A percentile compares a stretch with the other conserved stretches of the same genome.
Evolutionary conservation across 2,797 vertebrate genomes (phyloP).

Genomic region (Bradypus variegatus): DNA sequence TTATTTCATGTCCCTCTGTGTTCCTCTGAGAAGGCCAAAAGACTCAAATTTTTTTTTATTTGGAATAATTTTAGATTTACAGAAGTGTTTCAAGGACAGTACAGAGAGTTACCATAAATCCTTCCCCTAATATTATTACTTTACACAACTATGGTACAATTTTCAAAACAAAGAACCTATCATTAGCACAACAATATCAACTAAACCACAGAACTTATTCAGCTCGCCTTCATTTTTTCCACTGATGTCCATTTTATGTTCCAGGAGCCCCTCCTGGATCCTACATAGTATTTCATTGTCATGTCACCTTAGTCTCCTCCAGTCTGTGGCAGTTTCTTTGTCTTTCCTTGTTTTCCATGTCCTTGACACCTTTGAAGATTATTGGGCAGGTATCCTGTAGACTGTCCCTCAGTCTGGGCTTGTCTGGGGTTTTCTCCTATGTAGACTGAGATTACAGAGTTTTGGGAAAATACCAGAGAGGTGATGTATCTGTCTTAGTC

Average conservation of each 20-base stretch:
- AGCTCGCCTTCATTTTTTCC: not conserved
- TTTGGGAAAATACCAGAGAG: not conserved
- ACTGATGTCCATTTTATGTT: not conserved
- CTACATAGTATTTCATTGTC: not conserved
- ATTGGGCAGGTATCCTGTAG: not conserved
- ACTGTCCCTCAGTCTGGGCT: not conserved
- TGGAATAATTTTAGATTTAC: not conserved
- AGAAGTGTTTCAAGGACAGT: not conserved
- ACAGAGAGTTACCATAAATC: not conserved
- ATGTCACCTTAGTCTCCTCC: not conserved
- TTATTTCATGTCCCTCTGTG: not conserved
- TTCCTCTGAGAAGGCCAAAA: not conserved
- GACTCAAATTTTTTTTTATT: not conserved
- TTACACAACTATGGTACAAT: not conserved
- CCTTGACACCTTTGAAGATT: not conserved
- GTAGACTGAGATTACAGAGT: not conserved
- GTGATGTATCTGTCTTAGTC: no score
- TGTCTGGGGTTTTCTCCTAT: not conserved
- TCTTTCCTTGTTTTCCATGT: not conserved
- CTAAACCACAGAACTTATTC: not conserved
- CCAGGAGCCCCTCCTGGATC: not conserved
- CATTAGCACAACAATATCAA: not conserved
- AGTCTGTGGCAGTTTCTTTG: not conserved
- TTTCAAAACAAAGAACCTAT: not conserved
- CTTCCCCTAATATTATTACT: not conserved